Evolutionary conservation across 2,113 vertebrate genomes (phyloP), one percentile per base, ranked within the genome.

Genomic region (Tenrec ecaudatus): DNA sequence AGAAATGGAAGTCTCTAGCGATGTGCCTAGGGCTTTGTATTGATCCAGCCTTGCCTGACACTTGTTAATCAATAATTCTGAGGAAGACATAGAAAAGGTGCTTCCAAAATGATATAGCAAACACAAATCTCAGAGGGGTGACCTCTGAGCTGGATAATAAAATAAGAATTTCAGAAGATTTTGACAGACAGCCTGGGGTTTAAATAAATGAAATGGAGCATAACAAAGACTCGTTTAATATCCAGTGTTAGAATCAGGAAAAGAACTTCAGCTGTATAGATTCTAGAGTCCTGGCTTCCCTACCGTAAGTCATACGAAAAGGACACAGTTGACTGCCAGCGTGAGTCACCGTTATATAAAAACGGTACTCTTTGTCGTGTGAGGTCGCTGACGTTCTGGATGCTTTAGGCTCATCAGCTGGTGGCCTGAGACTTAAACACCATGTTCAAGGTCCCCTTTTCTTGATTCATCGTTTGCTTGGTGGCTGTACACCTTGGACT

Each of bases 21-120:
- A 25, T 29, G 19, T 57, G 22, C 25, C 57, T 9, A 40, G 40
- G 36, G 29, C 15, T 84, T 38, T 22, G 2, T n/a, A 33, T 79
- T 6, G 3, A 43, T n/a, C 58, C 22, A 33, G 64, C 38, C 16
- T 81, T 57, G 1, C 12, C 43, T 38, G 29, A 68, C 1, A 23
- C 4, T 47, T 89, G 43, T 38, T 75, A 91, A 77, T 80, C 71
- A 71, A 68, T 73, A 84, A 76, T 89, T 90, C 85, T 71, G 33
- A 27, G 29, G 78, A 88, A 88, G 76, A 80, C 0, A 17, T 40
- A 93, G 57, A 80, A 15, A 75, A 22, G 25, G 33, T 62, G 36
- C 12, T 60, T 89, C 31, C 77, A 64, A 88, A 93, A 87, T 60
- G 4, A 79, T 15, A 60, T 53, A 53, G 47, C 6, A 53, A 53